phyloP scores from a whole-genome alignment of 2,888 invertebrate genomes.

The Lasioglossum lativentre region DNA sequence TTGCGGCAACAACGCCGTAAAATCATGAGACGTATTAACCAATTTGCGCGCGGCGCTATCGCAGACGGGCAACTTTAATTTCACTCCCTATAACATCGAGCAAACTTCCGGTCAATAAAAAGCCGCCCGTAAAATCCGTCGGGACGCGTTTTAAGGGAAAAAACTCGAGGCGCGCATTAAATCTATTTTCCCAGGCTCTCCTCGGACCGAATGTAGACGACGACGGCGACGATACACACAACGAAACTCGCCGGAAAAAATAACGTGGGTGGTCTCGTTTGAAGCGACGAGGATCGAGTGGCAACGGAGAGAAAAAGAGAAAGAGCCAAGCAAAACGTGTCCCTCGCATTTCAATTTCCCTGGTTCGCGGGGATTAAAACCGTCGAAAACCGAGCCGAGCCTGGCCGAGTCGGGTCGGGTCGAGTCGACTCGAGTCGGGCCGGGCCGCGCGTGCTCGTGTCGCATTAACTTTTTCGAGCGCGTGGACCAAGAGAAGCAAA shows the following conservation, averaged over 20 bases:
- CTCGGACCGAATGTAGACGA: neutral
- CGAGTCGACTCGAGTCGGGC: neutral
- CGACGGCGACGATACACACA: neutral
- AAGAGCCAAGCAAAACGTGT: neutral
- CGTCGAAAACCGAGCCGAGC: neutral
- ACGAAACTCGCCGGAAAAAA: neutral
- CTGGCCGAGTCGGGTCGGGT: neutral
- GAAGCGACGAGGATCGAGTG: neutral
- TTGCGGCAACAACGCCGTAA: neutral
- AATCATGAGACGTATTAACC: neutral
- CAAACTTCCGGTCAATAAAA: neutral
- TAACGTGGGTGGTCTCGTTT: neutral
- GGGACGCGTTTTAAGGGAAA: neutral
- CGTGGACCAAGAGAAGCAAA: neutral
- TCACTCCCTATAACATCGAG: neutral
- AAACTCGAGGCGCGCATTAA: neutral
- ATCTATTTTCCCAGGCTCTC: neutral
- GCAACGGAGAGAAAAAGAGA: neutral
- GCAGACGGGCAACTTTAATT: neutral
- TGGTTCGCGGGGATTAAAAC: conserved; percentile 15
- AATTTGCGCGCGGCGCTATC: neutral
- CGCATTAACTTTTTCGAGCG: conserved; percentile 25
- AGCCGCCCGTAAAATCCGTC: neutral
- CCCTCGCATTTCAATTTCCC: conserved; percentile 8
- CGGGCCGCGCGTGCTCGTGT: neutral